Base-by-base conservation (phyloP, 2,113 vertebrate genomes). In the Cavia aperea region DNA sequence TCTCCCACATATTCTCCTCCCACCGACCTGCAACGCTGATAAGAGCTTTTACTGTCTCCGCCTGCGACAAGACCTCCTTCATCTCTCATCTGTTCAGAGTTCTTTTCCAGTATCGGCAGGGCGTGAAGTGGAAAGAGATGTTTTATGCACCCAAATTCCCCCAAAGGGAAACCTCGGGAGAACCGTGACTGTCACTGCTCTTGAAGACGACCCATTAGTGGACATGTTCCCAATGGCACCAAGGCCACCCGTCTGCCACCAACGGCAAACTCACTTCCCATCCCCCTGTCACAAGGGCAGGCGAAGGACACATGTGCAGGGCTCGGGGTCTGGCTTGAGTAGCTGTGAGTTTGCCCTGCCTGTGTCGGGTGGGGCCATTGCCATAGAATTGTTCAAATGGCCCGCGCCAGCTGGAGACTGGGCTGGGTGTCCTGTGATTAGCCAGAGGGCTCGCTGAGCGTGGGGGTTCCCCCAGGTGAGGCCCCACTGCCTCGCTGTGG, bases 61-160 rank as follows among this genome's bases (percentile, higher is more conserved):
- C 26, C 4, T 0, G 19, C 0, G 18, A 7, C 2, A 0, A 7
- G 2, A 16, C 8, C 18, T 12, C 6, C 65, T n/a, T 73, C 2
- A 21, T 23, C 24, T 72, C 66, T 68, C 26, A 7, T 7, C 33
- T 43, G 29, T 33, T 60, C 0, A 11, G 39, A 13, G 14, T 14
- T 5, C 39, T 16, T 77, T 58, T 4, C 46, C 46, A 72, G 31
- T 19, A 6, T 36, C 4, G 1, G 7, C 1, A 0, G 49, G 83
- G 33, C 4, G 0, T 3, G 15, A 4, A 19, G 54, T 7, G 1
- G 1, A 4, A n/a, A 73, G 11, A 21, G 33, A 23, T 6, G 13
- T 23, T 51, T 43, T 39, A 7, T 4, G 14, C 46, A n/a, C 33
- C 2, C 9, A 85, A 49, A 24, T n/a, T 11, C 9, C 13, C n/a